These are phyloP conservation scores for Arctopsyche grandis DNA, from an alignment of 1,140 invertebrate genomes.

Conservation along the genomic window DNA sequence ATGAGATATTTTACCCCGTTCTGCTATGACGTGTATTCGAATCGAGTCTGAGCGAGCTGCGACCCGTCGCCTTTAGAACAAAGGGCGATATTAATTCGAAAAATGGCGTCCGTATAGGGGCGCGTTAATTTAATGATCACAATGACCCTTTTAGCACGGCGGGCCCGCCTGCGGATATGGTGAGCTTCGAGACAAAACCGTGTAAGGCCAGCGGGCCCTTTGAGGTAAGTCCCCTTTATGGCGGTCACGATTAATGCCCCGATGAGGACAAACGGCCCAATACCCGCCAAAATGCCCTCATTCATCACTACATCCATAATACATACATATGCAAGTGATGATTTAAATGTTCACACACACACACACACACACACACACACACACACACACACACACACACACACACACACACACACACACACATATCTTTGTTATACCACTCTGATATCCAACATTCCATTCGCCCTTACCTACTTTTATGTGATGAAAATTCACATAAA, in stretches of 20 bases:
- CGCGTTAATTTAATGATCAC: slow-evolving; percentile 37
- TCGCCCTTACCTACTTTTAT: too few relatives aligned
- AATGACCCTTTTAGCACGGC: slow-evolving; percentile 30
- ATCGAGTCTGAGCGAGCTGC: background rate
- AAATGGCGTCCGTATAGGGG: slow-evolving; percentile 6
- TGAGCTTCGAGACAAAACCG: slow-evolving; percentile 7
- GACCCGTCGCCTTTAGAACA: background rate
- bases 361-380: background rate
- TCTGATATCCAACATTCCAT: too few relatives aligned
- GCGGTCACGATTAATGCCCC: slow-evolving; percentile 31
- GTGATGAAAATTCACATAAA: too few relatives aligned
- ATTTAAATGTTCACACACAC: background rate
- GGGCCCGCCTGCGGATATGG: slow-evolving; percentile 7
- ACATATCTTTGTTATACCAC: too few relatives aligned
- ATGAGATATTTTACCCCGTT: too few relatives aligned
- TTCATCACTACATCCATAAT: background rate
- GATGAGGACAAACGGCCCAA: slow-evolving; percentile 26
- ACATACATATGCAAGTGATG: too few relatives aligned
- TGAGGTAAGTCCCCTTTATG: slow-evolving; percentile 31
- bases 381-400: background rate
- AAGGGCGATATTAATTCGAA: slow-evolving; percentile 12
- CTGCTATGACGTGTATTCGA: too few relatives aligned
- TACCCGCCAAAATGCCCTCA: background rate
- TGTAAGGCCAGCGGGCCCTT: slow-evolving; percentile 16
- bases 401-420: too few relatives aligned